Evolutionary conservation across 2,888 invertebrate species (phyloP).

Genomic region (Ectropis crepuscularia): DNA sequence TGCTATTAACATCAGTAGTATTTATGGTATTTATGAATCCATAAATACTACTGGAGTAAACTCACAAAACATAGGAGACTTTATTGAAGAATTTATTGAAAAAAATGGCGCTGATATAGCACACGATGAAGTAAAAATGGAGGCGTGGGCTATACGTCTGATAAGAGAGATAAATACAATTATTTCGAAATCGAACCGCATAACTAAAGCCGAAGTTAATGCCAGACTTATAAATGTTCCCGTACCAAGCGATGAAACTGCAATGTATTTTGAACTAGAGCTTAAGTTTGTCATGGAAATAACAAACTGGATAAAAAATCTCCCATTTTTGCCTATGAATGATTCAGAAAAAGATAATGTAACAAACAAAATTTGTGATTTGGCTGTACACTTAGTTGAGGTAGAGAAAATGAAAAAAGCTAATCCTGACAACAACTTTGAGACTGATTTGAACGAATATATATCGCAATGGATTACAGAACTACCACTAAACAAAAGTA

Average conservation of each 20-base stretch:
- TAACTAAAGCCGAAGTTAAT: slow-evolving; percentile 51
- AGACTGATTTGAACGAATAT: slow-evolving; percentile 50
- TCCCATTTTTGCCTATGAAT: slow-evolving; percentile 54
- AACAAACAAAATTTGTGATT: slow-evolving; percentile 54
- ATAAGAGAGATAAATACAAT: slow-evolving; percentile 58
- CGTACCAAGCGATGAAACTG: slow-evolving; percentile 49
- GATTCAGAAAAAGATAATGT: slow-evolving; percentile 41
- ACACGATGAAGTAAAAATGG: slow-evolving; percentile 59
- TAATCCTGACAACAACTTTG: slow-evolving; percentile 40
- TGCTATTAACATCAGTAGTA: slow-evolving; percentile 8
- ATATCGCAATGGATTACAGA: slow-evolving; percentile 56
- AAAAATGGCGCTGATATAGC: slow-evolving; percentile 55
- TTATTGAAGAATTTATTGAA: slow-evolving; percentile 59
- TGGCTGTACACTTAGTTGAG: slow-evolving; percentile 57
- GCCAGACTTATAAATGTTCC: slow-evolving; percentile 48
- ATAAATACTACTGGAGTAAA: slow-evolving; percentile 38
- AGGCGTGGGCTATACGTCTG: slow-evolving; percentile 59
- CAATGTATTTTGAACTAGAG: slow-evolving; percentile 52
- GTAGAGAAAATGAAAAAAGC: slow-evolving; percentile 38
- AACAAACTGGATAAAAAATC: slow-evolving; percentile 63
- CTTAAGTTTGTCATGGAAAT: slow-evolving; percentile 63
- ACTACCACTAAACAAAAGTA: slow-evolving; percentile 53
- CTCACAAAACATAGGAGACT: slow-evolving; percentile 54
- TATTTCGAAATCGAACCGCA: slow-evolving; percentile 43
- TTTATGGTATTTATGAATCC: too few relatives aligned